Percentiles rank a stretch among this genome's conserved stretches.
These are phyloP conservation scores for Megalops atlanticus DNA, from an alignment of 2,113 vertebrate genomes.

Conservation along the genomic window DNA sequence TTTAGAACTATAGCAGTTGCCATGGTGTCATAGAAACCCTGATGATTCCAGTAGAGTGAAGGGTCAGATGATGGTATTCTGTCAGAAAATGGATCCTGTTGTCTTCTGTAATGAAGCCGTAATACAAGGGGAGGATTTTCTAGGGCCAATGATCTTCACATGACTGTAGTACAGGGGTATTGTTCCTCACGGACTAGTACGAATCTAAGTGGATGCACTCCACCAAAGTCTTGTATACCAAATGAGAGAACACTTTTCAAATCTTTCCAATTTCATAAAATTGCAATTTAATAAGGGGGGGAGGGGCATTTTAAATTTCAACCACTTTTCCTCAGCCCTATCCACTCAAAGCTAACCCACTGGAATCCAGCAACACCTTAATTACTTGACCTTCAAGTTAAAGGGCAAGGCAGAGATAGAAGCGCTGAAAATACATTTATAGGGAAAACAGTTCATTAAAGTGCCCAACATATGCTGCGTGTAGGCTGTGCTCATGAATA, in stretches of 20 bases:
- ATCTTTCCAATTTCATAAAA: neutral
- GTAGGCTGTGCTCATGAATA: conserved; percentile 2
- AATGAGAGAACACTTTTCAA: neutral
- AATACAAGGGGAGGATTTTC: neutral
- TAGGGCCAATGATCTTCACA: neutral
- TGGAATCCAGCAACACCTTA: neutral
- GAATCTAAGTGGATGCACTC: neutral
- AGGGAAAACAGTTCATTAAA: neutral
- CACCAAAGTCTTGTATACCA: neutral
- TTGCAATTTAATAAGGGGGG: too few species aligned
- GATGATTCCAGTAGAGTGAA: neutral
- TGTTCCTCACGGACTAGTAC: neutral
- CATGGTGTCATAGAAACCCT: conserved; percentile 1
- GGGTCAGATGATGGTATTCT: neutral
- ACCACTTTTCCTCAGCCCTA: neutral
- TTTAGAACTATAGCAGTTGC: neutral
- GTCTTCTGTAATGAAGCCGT: neutral
- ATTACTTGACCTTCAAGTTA: conserved; percentile 1
- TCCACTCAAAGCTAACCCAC: neutral
- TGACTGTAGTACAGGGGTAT: neutral
- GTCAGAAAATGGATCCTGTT: neutral
- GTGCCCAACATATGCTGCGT: neutral
- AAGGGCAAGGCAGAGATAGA: neutral
- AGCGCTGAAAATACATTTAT: neutral
- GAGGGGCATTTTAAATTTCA: too few species aligned